Evolutionary conservation across 2,797 vertebrate species (phyloP).

Genomic region (Dryobates pubescens): DNA sequence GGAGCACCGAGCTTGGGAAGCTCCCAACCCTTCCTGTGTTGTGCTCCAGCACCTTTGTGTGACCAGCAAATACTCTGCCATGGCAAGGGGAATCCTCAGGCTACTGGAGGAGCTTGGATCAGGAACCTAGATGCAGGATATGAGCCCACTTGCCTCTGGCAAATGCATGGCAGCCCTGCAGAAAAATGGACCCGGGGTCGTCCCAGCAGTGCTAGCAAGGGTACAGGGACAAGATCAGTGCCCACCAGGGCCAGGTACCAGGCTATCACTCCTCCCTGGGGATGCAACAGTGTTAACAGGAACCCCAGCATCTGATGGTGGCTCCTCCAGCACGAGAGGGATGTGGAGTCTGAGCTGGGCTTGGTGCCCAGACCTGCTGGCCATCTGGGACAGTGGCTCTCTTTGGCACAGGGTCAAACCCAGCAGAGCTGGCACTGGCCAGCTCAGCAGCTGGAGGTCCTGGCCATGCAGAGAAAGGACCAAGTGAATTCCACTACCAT

Average conservation of each 20-base stretch:
- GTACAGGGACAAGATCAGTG: neutral
- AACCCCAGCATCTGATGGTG: neutral
- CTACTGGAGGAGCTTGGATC: fast-evolving
- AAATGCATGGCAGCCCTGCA: neutral
- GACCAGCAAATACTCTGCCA: neutral
- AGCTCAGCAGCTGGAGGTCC: neutral
- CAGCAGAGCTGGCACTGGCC: fast-evolving
- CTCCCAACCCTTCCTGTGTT: neutral
- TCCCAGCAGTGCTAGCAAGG: fast-evolving
- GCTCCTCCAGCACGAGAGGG: too few species aligned
- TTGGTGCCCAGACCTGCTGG: neutral
- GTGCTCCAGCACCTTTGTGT: fast-evolving
- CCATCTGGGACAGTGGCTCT: neutral
- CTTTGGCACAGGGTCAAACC: neutral
- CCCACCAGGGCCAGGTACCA: neutral
- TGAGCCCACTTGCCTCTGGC: fast-evolving
- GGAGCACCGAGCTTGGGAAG: neutral
- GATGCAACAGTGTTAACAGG: neutral
- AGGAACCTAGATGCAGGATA: neutral
- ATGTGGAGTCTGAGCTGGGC: neutral
- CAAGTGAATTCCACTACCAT: neutral
- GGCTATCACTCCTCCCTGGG: neutral
- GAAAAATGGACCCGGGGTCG: neutral
- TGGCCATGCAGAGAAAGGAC: fast-evolving
- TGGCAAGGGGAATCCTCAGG: neutral